Base-by-base conservation (phyloP, 2,797 vertebrate species). In the Phalanger gymnotis region DNA sequence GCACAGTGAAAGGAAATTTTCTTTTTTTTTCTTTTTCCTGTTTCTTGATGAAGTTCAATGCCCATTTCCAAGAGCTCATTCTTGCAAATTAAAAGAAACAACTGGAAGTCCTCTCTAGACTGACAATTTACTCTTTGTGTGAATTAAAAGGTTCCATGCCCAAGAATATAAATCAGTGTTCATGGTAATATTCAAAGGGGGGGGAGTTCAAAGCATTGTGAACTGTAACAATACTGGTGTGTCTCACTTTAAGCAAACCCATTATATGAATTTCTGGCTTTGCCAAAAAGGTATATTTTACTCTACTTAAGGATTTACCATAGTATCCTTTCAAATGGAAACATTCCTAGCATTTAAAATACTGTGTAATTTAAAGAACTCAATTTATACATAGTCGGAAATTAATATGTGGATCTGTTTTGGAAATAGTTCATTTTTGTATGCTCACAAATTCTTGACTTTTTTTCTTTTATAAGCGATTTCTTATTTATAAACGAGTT, bases 41-140 rank as follows among this genome's bases (percentile, higher is more conserved):
- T 66, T 40, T 40, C 56, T 52, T 47, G 34, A 90, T 56, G 54
- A 87, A 53, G 91, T 87, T 94, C 9, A 90, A 94, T 92, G 55
- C 19, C 90, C 92, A 92, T 3, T 27, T 94, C 53, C 94, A 95
- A 56, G 16, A 58, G 51, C 54, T 93, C 61, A 92, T 31, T 95
- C 97, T 94, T 81, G 61, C 58, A 92, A 93, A 96, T 93, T 92
- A 47, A 58, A 94, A 54, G 90, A 96, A 95, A 89, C 57, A 95
- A 73, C 53, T 96, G 73, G 54, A 93, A 89, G 54, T 92, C 66
- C 10, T 94, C 54, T 92, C 0, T 14, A 47, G 47, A n/a, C n/a
- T 90, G 57, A 47, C 16, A 81, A 53, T 92, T 9, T 91, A 53
- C 91, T 94, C 40, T 96, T 93, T 93, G 61, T 31, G 91, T 73